Evolutionary conservation across 2,113 vertebrate species (phyloP).

Genomic region (Rhinolophus ferrumequinum): DNA sequence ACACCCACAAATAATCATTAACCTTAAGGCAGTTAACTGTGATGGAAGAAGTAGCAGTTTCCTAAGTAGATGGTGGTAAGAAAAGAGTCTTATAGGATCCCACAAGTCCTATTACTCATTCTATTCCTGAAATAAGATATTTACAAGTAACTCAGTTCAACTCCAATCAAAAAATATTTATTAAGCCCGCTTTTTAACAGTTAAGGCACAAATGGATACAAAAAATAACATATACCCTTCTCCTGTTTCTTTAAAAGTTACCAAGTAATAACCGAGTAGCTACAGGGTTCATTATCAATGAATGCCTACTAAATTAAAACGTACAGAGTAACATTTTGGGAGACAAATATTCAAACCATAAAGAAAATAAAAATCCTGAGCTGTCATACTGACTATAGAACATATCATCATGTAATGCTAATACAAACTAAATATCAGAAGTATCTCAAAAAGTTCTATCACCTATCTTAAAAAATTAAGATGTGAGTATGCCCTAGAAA

Average conservation of each 20-base stretch:
- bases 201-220: background rate
- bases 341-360: background rate
- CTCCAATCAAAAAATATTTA: background rate
- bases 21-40: background rate
- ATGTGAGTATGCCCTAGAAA: background rate
- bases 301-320: slow-evolving; percentile 33
- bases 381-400: background rate
- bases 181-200: background rate
- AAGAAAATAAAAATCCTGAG: background rate
- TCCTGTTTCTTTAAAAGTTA: background rate
- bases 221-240: background rate
- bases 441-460: background rate
- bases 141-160: background rate
- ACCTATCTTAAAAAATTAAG: slow-evolving; percentile 2
- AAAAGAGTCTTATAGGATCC: background rate
- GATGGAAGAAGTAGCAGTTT: background rate
- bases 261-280: background rate
- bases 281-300: background rate
- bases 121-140: background rate
- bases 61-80: background rate
- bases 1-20: slow-evolving; percentile 5
- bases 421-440: background rate
- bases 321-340: background rate
- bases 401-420: background rate
- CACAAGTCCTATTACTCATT: background rate